phyloP scores from a whole-genome alignment of 2,113 vertebrate species.

The Glaucidium brasilianum region DNA sequence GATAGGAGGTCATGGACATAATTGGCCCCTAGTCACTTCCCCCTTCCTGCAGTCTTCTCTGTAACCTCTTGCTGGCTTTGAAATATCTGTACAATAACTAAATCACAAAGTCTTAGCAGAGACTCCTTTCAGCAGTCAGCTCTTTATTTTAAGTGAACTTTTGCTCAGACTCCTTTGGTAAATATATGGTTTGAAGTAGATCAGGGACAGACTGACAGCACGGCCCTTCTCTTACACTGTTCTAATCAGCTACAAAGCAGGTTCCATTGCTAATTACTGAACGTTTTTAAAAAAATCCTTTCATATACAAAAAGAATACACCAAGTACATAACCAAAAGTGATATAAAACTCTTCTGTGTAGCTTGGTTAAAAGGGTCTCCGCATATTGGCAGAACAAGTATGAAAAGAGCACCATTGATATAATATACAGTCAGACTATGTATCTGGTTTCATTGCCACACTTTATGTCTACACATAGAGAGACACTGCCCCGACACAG shows the following conservation, averaged over 20 bases:
- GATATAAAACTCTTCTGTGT: constrained; percentile 69
- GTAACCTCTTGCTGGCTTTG: constrained; percentile 12
- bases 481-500: background rate
- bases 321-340: constrained; percentile 67
- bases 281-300: constrained; percentile 66
- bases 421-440: constrained; percentile 52
- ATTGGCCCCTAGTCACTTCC: background rate
- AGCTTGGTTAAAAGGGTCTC: constrained; percentile 69
- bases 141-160: constrained; percentile 57
- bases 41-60: background rate
- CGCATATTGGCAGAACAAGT: constrained; percentile 65
- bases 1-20: background rate
- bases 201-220: constrained; percentile 53
- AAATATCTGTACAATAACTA: constrained; percentile 25
- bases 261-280: constrained; percentile 52
- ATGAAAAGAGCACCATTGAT: constrained; percentile 75
- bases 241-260: constrained; percentile 58
- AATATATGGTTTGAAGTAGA: constrained; percentile 56
- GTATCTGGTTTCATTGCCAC: constrained; percentile 40
- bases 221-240: constrained; percentile 25
- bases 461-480: constrained; percentile 18
- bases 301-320: constrained; percentile 73
- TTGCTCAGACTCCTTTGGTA: constrained; percentile 66
- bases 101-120: constrained; percentile 53
- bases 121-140: constrained; percentile 49